Base-by-base conservation (phyloP, 2,888 invertebrate species). In the Cylindroiulus punctatus region DNA sequence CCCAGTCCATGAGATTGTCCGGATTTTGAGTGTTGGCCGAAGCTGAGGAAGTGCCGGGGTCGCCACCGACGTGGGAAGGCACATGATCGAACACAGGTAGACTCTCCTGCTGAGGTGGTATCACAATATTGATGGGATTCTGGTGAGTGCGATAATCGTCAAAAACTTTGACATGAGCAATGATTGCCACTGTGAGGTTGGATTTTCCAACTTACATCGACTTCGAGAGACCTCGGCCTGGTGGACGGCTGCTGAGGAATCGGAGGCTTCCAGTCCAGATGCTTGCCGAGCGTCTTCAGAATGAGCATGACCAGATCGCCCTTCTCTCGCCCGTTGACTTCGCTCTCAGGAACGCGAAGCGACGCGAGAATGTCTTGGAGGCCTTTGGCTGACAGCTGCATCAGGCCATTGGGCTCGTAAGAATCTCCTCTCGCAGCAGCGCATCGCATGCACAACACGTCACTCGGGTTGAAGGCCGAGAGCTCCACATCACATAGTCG, bases 221-320 rank as follows among this genome's bases (percentile, higher is more conserved):
- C 40, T 3, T 82, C 82, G 32, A 40, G 22, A 0, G 40, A 82
- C 82, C 82, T 42, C 19, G 84, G 36, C 40, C 82, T 82, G 10
- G 36, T 82, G 42, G 42, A 32, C 0, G 85, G 85, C 30, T 76
- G 85, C 32, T 81, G 40, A 14, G 85, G 85, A 36, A 81, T 40
- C 36, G 85, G 81, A 8, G 57, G 76, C 30, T 17, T 85, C 85
- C 85, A 85, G 82, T 82, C 36, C 2, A 26, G 19, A 12, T 40
- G 14, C 14, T 22, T 36, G 22, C 85, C 85, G n/a, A 36, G n/a
- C 12, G 30, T 76, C 36, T 32, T 57, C 32, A 85, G n/a, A 42
- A 85, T 85, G 26, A 85, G 85, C 57, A 52, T 47, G 30, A 85
- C 85, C 36, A 85, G 57, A 40, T 85, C 85, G 22, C 57, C 36